A percentile compares a stretch with the other conserved stretches of the same genome.
Evolutionary conservation across 1,140 invertebrate species (phyloP).

Genomic region (Calliopsis andreniformis): DNA sequence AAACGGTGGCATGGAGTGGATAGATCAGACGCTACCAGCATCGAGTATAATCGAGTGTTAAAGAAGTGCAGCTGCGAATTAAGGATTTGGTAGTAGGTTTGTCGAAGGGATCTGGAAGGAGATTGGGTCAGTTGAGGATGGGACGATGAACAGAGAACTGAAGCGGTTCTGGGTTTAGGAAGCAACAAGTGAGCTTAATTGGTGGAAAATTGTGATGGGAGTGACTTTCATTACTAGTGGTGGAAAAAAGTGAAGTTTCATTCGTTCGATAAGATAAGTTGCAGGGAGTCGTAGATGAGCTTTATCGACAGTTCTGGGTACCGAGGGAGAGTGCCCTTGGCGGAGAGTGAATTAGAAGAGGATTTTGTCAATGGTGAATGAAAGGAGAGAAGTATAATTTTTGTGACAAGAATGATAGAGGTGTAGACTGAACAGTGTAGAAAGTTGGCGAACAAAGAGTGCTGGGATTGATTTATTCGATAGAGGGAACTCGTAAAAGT

Average conservation of each 20-base stretch:
- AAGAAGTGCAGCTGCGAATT: too few species aligned
- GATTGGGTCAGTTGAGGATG: neutral
- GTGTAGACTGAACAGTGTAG: neutral
- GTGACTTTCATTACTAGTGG: neutral
- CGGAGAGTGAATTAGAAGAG: too few species aligned
- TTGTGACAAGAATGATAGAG: neutral
- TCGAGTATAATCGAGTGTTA: too few species aligned
- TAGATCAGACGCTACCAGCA: too few species aligned
- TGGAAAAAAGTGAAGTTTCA: neutral
- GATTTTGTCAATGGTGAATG: neutral
- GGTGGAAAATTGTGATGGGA: neutral
- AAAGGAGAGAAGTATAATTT: neutral
- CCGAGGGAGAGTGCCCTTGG: neutral
- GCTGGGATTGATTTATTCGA: slow-evolving; percentile 28
- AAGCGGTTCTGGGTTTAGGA: neutral
- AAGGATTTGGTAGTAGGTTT: too few species aligned
- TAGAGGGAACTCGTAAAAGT: slow-evolving; percentile 16
- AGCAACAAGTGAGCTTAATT: neutral
- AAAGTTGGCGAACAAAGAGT: neutral
- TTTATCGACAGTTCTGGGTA: neutral
- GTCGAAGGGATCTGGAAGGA: too few species aligned
- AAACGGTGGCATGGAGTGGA: too few species aligned
- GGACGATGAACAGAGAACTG: neutral
- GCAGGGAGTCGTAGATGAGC: neutral
- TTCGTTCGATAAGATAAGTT: slow-evolving; percentile 10